phyloP scores from a whole-genome alignment of 2,113 vertebrate genomes.

The Forbesichthys agassizii region DNA sequence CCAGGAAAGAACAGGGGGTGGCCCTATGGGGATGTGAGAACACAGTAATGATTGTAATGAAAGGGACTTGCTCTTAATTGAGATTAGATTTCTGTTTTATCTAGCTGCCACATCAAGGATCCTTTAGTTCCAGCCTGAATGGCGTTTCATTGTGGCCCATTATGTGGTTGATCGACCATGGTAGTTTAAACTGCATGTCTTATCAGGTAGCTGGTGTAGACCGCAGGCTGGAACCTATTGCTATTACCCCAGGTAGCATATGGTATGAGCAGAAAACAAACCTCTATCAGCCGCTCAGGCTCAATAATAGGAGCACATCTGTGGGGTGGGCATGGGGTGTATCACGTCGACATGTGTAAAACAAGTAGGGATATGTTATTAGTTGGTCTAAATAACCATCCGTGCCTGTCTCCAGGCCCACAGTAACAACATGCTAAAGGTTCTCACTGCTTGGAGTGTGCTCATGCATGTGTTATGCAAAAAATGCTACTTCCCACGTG shows the following conservation, averaged over 20 bases:
- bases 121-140: slow-evolving; percentile 70
- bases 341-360: not conserved
- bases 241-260: slow-evolving; percentile 35
- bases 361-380: too few relatives aligned
- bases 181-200: slow-evolving; percentile 69
- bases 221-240: slow-evolving; percentile 23
- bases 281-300: not conserved
- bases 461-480: not conserved
- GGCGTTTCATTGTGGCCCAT: slow-evolving; percentile 67
- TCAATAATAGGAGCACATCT: too few relatives aligned
- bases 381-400: not conserved
- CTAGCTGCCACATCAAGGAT: slow-evolving; percentile 68
- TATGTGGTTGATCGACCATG: slow-evolving; percentile 69
- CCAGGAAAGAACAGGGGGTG: not conserved
- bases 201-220: slow-evolving; percentile 58
- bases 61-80: slow-evolving; percentile 68
- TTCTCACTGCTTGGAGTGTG: not conserved
- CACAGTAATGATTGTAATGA: slow-evolving; percentile 62
- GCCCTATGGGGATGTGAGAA: not conserved
- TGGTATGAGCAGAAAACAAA: not conserved
- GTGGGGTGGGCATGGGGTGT: not conserved
- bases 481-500: slow-evolving; percentile 23
- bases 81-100: slow-evolving; percentile 76
- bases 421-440: not conserved
- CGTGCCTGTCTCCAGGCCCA: not conserved